Evolutionary conservation across 2,888 invertebrate species (phyloP).

Genomic region (Platerodrilus igneus): DNA sequence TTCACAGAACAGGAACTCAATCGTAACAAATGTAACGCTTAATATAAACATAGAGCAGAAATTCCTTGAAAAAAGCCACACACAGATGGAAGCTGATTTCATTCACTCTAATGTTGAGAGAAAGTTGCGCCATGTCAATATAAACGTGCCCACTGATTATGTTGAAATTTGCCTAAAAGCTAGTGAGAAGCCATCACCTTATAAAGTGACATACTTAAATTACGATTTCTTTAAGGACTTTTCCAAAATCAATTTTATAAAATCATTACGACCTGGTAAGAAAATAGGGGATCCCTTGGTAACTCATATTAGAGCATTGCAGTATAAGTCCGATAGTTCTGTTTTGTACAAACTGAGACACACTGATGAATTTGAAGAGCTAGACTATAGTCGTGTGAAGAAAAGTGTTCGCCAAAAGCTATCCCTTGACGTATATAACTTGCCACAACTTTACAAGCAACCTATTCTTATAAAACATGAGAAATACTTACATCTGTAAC

Average conservation of each 20-base stretch:
- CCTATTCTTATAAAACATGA: neutral
- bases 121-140: constrained; percentile 4
- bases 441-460: neutral
- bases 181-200: neutral
- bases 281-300: neutral
- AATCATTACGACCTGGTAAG: constrained; percentile 1
- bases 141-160: constrained; percentile 1
- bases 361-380: constrained; percentile 2
- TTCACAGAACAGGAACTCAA: neutral
- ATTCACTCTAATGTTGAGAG: constrained; percentile 1
- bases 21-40: constrained; percentile 1
- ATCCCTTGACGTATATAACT: neutral
- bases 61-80: neutral
- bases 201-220: constrained; percentile 3
- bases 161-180: constrained; percentile 3
- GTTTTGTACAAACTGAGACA: constrained; percentile 5
- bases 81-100: neutral
- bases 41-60: constrained; percentile 2
- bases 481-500: neutral
- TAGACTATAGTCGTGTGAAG: constrained; percentile 1
- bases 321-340: neutral
- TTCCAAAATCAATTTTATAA: neutral
- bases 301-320: neutral
- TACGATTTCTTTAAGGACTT: constrained; percentile 1
- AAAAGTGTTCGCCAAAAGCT: neutral